Evolutionary conservation across 2,113 vertebrate species (phyloP).

Genomic region (Psilopsiagon aymara): DNA sequence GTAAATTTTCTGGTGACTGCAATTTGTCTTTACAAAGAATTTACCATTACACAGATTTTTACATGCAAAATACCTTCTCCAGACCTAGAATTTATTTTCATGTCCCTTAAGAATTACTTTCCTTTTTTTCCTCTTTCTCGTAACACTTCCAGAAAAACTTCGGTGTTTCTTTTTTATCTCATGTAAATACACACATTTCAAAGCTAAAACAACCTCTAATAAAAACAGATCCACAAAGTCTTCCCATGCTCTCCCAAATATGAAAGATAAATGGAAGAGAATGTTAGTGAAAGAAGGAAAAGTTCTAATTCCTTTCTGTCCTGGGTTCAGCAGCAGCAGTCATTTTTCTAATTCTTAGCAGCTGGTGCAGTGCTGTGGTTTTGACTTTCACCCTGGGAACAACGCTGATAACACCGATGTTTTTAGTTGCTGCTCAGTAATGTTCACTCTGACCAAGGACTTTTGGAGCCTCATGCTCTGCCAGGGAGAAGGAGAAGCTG

Average conservation of each 20-base stretch:
- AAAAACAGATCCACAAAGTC: neutral
- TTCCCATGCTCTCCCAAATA: neutral
- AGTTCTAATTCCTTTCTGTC: neutral
- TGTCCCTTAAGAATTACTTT: neutral
- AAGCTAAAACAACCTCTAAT: neutral
- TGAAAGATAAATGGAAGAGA: neutral
- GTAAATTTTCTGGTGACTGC: neutral
- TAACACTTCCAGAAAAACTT: neutral
- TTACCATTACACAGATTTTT: neutral
- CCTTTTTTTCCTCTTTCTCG: neutral
- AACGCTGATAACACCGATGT: no score
- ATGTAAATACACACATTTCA: neutral
- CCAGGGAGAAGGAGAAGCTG: no score
- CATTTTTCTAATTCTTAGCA: no score
- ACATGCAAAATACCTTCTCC: neutral
- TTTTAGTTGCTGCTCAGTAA: no score
- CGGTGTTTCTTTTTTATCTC: neutral
- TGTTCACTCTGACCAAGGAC: no score
- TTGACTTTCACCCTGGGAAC: no score
- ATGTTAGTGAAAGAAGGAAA: neutral
- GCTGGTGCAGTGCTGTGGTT: no score
- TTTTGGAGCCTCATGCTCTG: no score
- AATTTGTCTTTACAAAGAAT: neutral
- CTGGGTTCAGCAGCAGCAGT: no score
- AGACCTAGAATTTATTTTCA: neutral